These are phyloP conservation scores for Caerostris extrusa DNA, from an alignment of 1,140 invertebrate species.

Conservation along the genomic window DNA sequence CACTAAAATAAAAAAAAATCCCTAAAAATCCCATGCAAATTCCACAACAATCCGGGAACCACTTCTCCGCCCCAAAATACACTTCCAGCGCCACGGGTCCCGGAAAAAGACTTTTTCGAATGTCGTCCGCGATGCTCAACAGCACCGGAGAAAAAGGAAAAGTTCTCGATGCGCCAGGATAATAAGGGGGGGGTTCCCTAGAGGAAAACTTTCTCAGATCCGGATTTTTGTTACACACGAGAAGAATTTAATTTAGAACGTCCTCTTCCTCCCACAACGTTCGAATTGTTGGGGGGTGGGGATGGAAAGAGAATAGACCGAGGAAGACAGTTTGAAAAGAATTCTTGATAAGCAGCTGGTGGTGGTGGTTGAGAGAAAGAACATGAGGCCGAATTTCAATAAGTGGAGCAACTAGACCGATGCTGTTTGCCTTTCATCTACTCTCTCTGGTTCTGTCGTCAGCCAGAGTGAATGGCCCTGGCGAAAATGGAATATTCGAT, in stretches of 20 bases:
- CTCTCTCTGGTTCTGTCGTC: not conserved
- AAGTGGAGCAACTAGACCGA: not conserved
- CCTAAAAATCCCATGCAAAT: constrained; percentile 16
- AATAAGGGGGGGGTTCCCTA: not conserved
- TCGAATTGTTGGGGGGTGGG: no score
- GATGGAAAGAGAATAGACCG: not conserved
- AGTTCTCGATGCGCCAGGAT: not conserved
- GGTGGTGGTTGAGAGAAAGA: not conserved
- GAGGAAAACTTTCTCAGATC: not conserved
- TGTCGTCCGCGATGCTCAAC: not conserved
- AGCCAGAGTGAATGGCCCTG: not conserved
- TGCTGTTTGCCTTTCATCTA: not conserved
- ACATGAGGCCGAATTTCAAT: not conserved
- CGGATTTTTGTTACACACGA: constrained; percentile 14
- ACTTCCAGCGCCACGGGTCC: not conserved
- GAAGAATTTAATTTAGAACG: constrained; percentile 15
- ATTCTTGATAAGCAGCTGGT: not conserved
- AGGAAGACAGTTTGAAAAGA: not conserved
- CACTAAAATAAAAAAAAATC: not conserved
- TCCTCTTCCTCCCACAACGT: not conserved
- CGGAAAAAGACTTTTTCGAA: not conserved
- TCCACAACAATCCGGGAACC: not conserved
- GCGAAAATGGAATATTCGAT: not conserved
- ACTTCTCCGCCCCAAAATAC: not conserved
- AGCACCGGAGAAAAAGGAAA: not conserved